Evolutionary conservation across 2,113 vertebrate genomes (phyloP).

Genomic region (Dolichallabes microphthalmus): DNA sequence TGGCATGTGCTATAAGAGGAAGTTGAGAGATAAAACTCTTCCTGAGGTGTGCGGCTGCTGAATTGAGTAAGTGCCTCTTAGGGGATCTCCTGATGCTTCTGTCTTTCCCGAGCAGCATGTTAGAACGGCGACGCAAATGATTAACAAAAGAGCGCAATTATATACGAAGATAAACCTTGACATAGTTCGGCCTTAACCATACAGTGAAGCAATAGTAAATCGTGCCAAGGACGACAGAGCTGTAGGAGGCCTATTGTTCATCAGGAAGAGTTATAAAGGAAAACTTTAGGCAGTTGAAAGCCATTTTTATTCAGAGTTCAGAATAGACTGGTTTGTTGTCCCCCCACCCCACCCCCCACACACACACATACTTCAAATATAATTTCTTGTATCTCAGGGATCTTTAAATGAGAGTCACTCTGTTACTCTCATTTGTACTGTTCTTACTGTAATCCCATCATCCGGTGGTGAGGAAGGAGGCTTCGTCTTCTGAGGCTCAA

Average conservation of each 20-base stretch:
- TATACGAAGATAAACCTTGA: not conserved
- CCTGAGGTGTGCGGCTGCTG: slow-evolving; percentile 58
- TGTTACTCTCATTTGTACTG: not conserved
- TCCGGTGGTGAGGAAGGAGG: not conserved
- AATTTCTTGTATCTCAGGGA: not conserved
- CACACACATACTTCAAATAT: not conserved
- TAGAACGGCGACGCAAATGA: not conserved
- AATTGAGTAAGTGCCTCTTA: slow-evolving; percentile 24
- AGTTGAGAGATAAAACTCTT: slow-evolving; percentile 61
- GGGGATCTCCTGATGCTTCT: not conserved
- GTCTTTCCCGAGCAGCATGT: not conserved
- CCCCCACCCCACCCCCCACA: not conserved
- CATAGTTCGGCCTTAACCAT: not conserved
- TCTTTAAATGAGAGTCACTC: not conserved
- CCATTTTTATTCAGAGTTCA: not conserved
- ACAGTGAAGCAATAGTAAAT: not conserved
- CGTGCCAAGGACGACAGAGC: not conserved
- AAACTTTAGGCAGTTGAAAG: not conserved
- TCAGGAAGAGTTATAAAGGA: not conserved
- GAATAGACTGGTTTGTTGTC: not conserved
- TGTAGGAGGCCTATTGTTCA: not conserved
- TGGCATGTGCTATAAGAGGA: slow-evolving; percentile 54
- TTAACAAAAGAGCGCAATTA: not conserved
- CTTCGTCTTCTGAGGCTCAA: not conserved
- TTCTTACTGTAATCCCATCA: not conserved